Conservation (phyloP, 2,797 vertebrate species). For the Sylvia borin region DNA sequence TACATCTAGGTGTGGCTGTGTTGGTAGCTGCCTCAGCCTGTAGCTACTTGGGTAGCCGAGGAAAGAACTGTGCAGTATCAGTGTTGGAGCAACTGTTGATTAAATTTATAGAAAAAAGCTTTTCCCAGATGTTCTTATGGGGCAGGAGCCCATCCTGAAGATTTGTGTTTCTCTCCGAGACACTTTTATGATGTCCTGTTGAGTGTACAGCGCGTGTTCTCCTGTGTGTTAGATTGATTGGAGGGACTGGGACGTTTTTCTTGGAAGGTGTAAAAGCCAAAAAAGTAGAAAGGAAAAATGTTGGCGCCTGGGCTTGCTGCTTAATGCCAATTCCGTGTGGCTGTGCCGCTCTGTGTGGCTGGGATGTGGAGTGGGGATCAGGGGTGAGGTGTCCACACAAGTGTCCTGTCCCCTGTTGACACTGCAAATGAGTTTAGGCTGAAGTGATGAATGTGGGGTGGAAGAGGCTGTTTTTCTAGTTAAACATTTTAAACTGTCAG, state of each 20-base stretch:
- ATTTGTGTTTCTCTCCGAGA: constrained; percentile 36
- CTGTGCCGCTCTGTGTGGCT: background rate
- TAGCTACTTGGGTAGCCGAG: constrained; percentile 8
- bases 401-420: background rate
- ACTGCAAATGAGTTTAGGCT: constrained; percentile 11
- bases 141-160: constrained; percentile 40
- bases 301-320: constrained; percentile 21
- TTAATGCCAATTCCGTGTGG: constrained; percentile 47
- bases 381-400: background rate
- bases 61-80: accelerated
- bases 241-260: constrained; percentile 4
- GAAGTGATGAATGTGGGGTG: constrained; percentile 16
- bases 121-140: constrained; percentile 41
- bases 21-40: background rate
- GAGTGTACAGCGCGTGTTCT: background rate
- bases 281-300: constrained; percentile 13
- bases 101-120: background rate
- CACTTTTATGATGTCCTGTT: constrained; percentile 56
- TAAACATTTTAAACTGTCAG: constrained; percentile 76
- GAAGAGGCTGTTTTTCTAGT: constrained; percentile 71
- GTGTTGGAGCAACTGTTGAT: background rate
- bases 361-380: background rate
- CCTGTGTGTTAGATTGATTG: constrained; percentile 39
- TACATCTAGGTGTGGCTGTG: background rate
- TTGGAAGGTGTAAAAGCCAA: constrained; percentile 54